Base-by-base conservation (phyloP, 2,888 invertebrate genomes). In the Cryptophagus acutangulus region DNA sequence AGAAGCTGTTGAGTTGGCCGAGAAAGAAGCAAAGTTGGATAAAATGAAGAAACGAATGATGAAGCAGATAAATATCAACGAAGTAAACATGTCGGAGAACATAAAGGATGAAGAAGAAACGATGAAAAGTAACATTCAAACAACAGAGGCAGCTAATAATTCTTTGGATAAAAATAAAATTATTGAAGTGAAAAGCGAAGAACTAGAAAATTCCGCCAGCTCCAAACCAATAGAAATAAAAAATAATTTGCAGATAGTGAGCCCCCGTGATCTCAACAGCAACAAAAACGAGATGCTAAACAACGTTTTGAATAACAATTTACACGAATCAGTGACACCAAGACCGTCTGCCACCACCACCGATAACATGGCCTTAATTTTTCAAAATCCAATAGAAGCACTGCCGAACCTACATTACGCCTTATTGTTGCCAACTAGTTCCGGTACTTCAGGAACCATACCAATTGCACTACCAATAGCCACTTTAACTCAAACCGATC, bases 1-100 rank as follows among this genome's bases (percentile, higher is more conserved):
- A 55, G 81, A 82, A 61, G 87, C 89, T 1, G 74, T 92, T 29
- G 83, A 86, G 58, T 79, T 81, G 25, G 81, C 82, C 0, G 76
- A 79, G 53, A 73, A 71, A 39, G 63, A 70, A 42, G 87, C 87
- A 0, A 80, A 77, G 53, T 71, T 78, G 51, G 83, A 62, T 36
- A 67, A 65, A 45, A 50, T 49, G 35, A 61, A 61, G 45, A 49
- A 55, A 24, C 61, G 52, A 38, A 40, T 58, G 49, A 47, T 52
- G 45, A 65, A 59, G 41, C 63, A 59, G 35, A 52, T 48, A 24
- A 56, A 47, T 17, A 49, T 36, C 17, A 47, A 47, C n/a, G 43
- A 52, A n/a, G 36, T 45, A 2, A 57, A 55, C 28, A 51, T 54
- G n/a, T 26, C 40, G 3, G 51, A 51, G 34, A 49, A 52, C 31